Percentiles rank a stretch among this genome's conserved stretches.
These are phyloP conservation scores for Ivindomyrus marchei DNA, from an alignment of 2,113 vertebrate genomes.

Conservation along the genomic window DNA sequence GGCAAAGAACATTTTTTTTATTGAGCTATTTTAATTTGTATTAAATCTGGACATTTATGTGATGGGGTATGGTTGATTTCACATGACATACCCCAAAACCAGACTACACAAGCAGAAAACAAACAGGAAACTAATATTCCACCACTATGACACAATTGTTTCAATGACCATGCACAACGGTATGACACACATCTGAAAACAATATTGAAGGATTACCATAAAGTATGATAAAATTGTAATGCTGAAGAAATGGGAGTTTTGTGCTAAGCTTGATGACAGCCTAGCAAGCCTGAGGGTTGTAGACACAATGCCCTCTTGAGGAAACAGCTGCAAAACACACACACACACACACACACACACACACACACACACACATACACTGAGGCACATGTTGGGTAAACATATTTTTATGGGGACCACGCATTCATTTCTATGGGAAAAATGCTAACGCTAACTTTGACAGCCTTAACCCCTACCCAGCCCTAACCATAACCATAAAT, in stretches of 20 bases:
- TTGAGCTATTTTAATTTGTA: not conserved
- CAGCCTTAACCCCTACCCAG: too few relatives aligned
- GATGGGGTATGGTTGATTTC: not conserved
- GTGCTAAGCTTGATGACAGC: not conserved
- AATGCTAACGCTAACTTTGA: too few relatives aligned
- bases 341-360: not conserved
- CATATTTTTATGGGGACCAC: too few relatives aligned
- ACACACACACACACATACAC: not conserved
- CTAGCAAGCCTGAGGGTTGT: not conserved
- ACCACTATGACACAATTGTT: not conserved
- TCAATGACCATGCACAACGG: not conserved
- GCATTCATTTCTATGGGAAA: too few relatives aligned
- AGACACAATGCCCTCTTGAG: not conserved
- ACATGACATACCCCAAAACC: not conserved
- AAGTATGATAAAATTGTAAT: not conserved
- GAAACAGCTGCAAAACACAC: not conserved
- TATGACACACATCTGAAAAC: not conserved
- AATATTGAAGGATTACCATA: not conserved
- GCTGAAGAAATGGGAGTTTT: not conserved
- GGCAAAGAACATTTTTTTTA: not conserved
- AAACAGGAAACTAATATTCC: not conserved
- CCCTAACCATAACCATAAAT: too few relatives aligned
- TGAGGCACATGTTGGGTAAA: not conserved
- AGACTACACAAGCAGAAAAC: not conserved
- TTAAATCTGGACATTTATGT: not conserved